phyloP scores from a whole-genome alignment of 2,888 invertebrate species.

The Caradrina clavipalpis region DNA sequence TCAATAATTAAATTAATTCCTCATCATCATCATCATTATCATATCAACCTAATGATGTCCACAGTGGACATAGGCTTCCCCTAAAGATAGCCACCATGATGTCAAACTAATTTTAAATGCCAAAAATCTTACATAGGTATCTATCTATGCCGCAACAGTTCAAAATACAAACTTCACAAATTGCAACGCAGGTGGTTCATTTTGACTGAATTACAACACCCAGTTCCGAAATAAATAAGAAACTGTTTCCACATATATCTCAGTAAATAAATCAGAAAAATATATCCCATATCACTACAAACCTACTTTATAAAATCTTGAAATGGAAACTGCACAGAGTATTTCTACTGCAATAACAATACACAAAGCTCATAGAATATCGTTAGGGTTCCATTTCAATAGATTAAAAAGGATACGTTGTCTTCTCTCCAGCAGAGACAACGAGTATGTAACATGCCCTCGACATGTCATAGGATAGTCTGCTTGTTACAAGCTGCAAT shows the following conservation, averaged over 20 bases:
- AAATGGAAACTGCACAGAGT: background rate
- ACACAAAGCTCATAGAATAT: background rate
- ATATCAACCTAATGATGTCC: no score
- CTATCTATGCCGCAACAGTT: no score
- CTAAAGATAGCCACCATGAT: no score
- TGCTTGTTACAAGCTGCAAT: background rate
- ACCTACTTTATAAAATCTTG: conserved; percentile 2
- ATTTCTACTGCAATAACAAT: background rate
- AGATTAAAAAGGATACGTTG: conserved; percentile 7
- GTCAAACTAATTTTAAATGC: no score
- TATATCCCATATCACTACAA: background rate
- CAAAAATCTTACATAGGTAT: no score
- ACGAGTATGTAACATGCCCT: background rate
- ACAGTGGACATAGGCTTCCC: no score
- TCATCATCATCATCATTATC: no score
- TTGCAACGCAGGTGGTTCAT: no score
- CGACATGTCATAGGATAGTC: background rate
- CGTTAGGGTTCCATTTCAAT: conserved; percentile 14
- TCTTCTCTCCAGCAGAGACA: background rate
- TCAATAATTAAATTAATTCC: no score
- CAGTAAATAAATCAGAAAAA: conserved; percentile 2
- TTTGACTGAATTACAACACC: no score
- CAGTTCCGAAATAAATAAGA: background rate
- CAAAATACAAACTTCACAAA: no score
- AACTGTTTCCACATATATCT: background rate